Evolutionary conservation across 1,140 invertebrate species (phyloP), one percentile per base, ranked within the genome.

Genomic region (Teleopsis dalmanni): DNA sequence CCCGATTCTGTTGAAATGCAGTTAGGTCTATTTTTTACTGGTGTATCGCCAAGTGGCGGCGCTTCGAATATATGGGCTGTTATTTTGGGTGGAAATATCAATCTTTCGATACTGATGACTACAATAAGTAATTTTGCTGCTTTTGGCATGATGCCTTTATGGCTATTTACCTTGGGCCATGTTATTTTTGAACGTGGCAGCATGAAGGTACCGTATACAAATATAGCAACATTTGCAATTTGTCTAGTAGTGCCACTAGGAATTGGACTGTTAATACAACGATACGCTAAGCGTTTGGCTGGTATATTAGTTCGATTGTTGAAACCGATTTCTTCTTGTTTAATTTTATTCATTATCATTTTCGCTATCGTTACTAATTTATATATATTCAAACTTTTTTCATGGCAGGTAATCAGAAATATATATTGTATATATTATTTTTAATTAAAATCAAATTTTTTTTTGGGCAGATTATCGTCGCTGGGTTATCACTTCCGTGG

Each of bases 51-150:
- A 4, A 89, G 85, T 33, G 91, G 91, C 3, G 91, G 90, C 10
- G 88, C 90, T 10, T 93, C 89, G 16, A 95, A 95, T 65, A 90
- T 94, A 57, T 95, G 91, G 91, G 91, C 90, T 2, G 78, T 87
- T 52, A 76, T 92, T 23, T 68, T 95, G 1, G 85, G 82, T 29
- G 91, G 90, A 9, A 94, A 94, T 73, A 74, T 94, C 1, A 82
- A 91, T 74, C 75, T 95, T 14, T 91, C 87, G 4, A 79, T 95
- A 36, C 84, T 90, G 18, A 91, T 95, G 89, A 95, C 92, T 0
- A 84, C 90, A 35, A 77, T 94, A 49, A 88, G 86, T 45, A 92
- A 85, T 6, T 55, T 91, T 13, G 78, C 80, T 26, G 81, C 88
- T 3, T 85, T 92, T 66, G 83, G 88, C 88, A 86, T 94, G 76